A percentile compares a stretch with the other conserved stretches of the same genome.
Conservation (phyloP, 2,113 vertebrate genomes). For the Amphilophus citrinellus region DNA sequence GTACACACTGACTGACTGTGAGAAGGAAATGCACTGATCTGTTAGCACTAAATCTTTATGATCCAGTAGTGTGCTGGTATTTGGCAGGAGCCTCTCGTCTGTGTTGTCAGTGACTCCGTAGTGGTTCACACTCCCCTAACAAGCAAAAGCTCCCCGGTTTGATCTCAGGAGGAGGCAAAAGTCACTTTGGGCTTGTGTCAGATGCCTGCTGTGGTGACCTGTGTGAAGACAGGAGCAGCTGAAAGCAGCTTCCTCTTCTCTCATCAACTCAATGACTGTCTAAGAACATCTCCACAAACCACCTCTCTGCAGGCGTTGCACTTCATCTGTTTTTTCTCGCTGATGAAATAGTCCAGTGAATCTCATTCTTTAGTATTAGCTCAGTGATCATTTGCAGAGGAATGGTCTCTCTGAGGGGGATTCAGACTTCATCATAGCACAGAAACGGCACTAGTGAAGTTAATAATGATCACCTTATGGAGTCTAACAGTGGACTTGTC, state of each 20-base stretch:
- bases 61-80: not conserved
- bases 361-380: not conserved
- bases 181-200: not conserved
- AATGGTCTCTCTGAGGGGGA: no score
- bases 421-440: not conserved
- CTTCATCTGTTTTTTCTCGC: not conserved
- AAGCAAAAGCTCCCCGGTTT: not conserved
- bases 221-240: not conserved
- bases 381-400: no score
- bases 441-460: not conserved
- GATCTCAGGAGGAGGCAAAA: not conserved
- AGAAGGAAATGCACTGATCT: slow-evolving; percentile 15
- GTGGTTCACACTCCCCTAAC: not conserved
- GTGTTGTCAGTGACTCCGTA: not conserved
- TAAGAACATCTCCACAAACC: not conserved
- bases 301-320: not conserved
- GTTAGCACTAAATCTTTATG: not conserved
- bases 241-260: not conserved
- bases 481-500: not conserved
- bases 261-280: slow-evolving; percentile 22
- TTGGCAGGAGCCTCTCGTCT: not conserved
- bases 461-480: not conserved
- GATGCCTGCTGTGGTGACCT: not conserved
- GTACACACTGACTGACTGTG: not conserved
- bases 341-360: not conserved